Conservation (phyloP, 1,140 invertebrate genomes). For the Cephus cinctus region DNA sequence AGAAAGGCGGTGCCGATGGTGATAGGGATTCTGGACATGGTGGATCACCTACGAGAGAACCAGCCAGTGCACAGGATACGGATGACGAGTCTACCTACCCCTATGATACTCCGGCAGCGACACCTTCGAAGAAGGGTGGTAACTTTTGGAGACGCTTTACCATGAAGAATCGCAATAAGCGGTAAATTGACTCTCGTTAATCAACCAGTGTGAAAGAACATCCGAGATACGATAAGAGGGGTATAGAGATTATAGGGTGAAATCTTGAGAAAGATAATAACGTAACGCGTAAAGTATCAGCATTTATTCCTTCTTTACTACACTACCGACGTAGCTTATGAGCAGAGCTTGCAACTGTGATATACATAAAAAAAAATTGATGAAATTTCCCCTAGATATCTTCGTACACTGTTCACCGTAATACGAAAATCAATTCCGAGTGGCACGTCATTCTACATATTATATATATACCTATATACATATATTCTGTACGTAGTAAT, state of each 20-base stretch:
- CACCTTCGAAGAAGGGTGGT: conserved; percentile 60
- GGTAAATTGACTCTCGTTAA: conserved; percentile 61
- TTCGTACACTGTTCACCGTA: too few relatives aligned
- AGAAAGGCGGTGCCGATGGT: conserved; percentile 55
- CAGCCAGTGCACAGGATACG: conserved; percentile 43
- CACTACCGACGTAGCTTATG: conserved; percentile 31
- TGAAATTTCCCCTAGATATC: too few relatives aligned
- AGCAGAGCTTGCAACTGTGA: conserved; percentile 51
- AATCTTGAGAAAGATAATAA: too few relatives aligned
- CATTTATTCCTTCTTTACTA: conserved; percentile 13
- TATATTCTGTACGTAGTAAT: too few relatives aligned
- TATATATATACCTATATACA: too few relatives aligned
- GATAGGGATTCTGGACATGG: conserved; percentile 61
- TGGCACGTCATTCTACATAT: too few relatives aligned
- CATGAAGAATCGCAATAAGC: conserved; percentile 70
- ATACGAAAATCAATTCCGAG: too few relatives aligned
- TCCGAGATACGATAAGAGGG: too few relatives aligned
- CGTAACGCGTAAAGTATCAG: too few relatives aligned
- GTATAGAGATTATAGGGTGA: too few relatives aligned
- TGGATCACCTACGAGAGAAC: conserved; percentile 54
- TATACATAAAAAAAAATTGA: conserved; percentile 42
- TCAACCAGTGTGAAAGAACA: too few relatives aligned
- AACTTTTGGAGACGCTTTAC: conserved; percentile 74
- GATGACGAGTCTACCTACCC: conserved; percentile 49
- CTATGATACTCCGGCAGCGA: conserved; percentile 45